A percentile compares a stretch with the other conserved stretches of the same genome.
Evolutionary conservation across 2,113 vertebrate species (phyloP).

Genomic region (Coturnix japonica): DNA sequence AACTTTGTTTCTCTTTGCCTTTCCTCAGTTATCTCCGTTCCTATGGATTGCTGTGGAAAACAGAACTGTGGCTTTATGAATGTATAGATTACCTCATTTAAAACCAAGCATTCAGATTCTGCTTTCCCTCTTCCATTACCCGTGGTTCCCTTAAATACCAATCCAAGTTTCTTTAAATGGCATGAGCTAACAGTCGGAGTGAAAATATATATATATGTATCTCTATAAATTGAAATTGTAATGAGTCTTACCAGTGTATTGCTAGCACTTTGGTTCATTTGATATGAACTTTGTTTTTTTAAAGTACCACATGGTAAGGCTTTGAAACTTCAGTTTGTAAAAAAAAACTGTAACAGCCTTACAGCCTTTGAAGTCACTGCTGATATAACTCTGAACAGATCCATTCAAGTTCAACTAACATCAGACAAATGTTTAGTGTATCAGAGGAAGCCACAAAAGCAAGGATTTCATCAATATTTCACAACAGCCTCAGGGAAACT

Average conservation of each 20-base stretch:
- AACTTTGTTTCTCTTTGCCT: neutral
- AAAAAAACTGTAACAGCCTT: slow-evolving; percentile 73
- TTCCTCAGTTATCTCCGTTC: neutral
- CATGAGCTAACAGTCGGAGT: slow-evolving; percentile 3
- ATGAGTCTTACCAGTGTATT: slow-evolving; percentile 61
- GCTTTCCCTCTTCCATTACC: neutral
- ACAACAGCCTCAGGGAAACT: slow-evolving; percentile 96
- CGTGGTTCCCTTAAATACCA: neutral
- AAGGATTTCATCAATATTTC: slow-evolving; percentile 98
- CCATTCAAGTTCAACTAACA: slow-evolving; percentile 84
- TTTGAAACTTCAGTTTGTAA: slow-evolving; percentile 78
- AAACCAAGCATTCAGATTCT: neutral
- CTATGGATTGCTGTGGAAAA: neutral
- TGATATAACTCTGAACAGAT: slow-evolving; percentile 83
- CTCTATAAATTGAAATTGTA: slow-evolving; percentile 59
- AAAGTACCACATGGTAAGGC: slow-evolving; percentile 67
- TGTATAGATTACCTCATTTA: neutral
- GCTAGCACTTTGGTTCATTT: slow-evolving; percentile 60
- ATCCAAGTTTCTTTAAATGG: slow-evolving; percentile 21
- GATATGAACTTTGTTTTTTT: slow-evolving; percentile 76
- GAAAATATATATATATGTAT: neutral
- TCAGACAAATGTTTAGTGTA: slow-evolving; percentile 88
- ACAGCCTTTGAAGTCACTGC: slow-evolving; percentile 82
- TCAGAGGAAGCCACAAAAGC: slow-evolving; percentile 87
- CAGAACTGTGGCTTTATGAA: neutral